Evolutionary conservation across 2,113 vertebrate genomes (phyloP).

Genomic region (Emydocephalus ijimae): DNA sequence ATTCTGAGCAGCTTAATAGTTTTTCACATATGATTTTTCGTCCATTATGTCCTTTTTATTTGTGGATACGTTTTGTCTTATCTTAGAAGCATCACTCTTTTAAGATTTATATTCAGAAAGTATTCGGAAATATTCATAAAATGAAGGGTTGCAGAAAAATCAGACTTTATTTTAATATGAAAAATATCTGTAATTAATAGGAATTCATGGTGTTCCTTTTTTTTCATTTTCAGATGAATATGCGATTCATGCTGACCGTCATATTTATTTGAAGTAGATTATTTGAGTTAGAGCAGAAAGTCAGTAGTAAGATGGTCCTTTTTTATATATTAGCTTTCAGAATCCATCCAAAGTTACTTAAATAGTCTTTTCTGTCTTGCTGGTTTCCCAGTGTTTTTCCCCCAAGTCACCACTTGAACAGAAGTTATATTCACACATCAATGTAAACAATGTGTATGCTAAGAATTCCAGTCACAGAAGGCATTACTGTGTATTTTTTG

Average conservation of each 20-base stretch:
- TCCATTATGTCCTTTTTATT: conserved; percentile 23
- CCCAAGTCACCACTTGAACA: neutral
- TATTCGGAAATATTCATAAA: conserved; percentile 9
- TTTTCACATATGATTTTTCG: conserved; percentile 4
- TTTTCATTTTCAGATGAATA: neutral
- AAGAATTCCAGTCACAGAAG: neutral
- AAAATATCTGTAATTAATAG: neutral
- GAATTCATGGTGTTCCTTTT: neutral
- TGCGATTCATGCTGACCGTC: neutral
- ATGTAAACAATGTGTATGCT: neutral
- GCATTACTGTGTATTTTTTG: neutral
- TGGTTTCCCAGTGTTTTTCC: neutral
- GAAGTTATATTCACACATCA: neutral
- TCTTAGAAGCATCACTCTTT: neutral
- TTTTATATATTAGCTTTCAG: neutral
- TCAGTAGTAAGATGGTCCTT: neutral
- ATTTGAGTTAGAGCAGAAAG: neutral
- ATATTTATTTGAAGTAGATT: neutral
- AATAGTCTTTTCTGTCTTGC: neutral
- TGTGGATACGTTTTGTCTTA: neutral
- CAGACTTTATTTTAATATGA: neutral
- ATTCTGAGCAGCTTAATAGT: neutral
- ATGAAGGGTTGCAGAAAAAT: neutral
- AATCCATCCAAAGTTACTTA: neutral
- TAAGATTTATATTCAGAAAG: conserved; percentile 3